Conservation (phyloP, 1,140 invertebrate genomes). For the Phortica variegata region DNA sequence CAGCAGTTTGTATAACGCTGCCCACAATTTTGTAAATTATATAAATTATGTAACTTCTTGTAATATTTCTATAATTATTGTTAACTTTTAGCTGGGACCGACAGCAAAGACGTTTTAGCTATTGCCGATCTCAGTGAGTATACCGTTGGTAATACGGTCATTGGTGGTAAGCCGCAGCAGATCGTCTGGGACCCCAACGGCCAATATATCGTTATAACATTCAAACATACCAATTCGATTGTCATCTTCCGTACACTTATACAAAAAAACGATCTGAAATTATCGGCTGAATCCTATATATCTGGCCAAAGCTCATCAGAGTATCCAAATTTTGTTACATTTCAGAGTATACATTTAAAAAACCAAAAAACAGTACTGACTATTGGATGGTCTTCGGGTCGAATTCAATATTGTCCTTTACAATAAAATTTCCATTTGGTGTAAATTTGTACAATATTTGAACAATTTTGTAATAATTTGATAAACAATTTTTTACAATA, state of each 20-base stretch:
- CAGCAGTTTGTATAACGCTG: constrained; percentile 56
- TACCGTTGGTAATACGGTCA: constrained; percentile 61
- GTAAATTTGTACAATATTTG: constrained; percentile 9
- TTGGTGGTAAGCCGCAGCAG: constrained; percentile 71
- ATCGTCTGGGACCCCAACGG: constrained; percentile 82
- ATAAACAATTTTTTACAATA: constrained; percentile 16
- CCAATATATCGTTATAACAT: constrained; percentile 78
- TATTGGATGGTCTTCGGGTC: constrained; percentile 78
- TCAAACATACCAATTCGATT: constrained; percentile 69
- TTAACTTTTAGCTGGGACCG: constrained; percentile 15
- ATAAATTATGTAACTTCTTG: background rate
- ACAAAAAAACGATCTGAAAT: constrained; percentile 63
- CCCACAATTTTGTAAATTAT: constrained; percentile 27
- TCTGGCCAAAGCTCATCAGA: constrained; percentile 68
- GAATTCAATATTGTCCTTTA: constrained; percentile 73
- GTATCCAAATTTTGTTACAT: constrained; percentile 72
- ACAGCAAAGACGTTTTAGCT: constrained; percentile 63
- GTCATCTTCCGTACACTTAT: constrained; percentile 68
- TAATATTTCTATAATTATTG: background rate
- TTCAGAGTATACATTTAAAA: constrained; percentile 72
- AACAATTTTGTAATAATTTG: constrained; percentile 25
- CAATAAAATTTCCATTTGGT: constrained; percentile 9
- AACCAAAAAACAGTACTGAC: constrained; percentile 74
- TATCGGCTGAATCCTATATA: constrained; percentile 76
- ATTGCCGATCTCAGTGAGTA: constrained; percentile 64